phyloP scores from a whole-genome alignment of 2,888 invertebrate genomes.

The Thelaira solivaga region DNA sequence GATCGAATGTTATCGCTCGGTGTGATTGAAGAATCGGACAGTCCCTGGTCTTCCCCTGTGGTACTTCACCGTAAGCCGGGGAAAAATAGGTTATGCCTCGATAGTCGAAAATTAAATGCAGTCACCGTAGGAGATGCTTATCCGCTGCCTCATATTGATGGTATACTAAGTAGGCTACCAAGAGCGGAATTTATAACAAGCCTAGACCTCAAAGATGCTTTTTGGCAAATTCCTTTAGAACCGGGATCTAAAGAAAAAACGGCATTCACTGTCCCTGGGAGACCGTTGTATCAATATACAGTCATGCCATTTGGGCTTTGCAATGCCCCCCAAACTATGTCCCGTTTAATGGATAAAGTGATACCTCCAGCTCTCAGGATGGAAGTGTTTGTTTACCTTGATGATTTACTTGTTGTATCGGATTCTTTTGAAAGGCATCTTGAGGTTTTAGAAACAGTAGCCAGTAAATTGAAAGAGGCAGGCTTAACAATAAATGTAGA shows the following conservation, averaged over 20 bases:
- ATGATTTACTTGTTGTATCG: slow-evolving; percentile 36
- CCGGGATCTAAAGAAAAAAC: slow-evolving; percentile 5
- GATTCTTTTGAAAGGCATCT: slow-evolving; percentile 27
- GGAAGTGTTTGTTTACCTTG: slow-evolving; percentile 42
- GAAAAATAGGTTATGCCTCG: background rate
- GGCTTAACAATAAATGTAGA: background rate
- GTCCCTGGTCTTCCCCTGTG: background rate
- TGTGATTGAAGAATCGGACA: background rate
- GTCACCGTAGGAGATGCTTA: background rate
- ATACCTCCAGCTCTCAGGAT: slow-evolving; percentile 25
- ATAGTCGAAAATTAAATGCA: background rate
- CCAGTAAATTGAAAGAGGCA: slow-evolving; percentile 2
- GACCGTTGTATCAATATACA: slow-evolving; percentile 9
- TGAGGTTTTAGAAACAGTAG: background rate
- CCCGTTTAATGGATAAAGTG: slow-evolving; percentile 5
- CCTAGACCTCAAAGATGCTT: too few relatives aligned
- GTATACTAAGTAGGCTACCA: background rate
- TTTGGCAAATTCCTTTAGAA: slow-evolving; percentile 18
- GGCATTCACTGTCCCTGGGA: slow-evolving; percentile 27
- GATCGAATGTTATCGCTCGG: background rate
- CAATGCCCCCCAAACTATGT: slow-evolving; percentile 4
- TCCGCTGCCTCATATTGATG: slow-evolving; percentile 6
- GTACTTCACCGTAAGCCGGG: background rate
- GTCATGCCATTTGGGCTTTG: slow-evolving; percentile 20
- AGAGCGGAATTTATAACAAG: slow-evolving; percentile 9